Evolutionary conservation across 2,113 vertebrate genomes (phyloP).

Genomic region (Menura novaehollandiae): DNA sequence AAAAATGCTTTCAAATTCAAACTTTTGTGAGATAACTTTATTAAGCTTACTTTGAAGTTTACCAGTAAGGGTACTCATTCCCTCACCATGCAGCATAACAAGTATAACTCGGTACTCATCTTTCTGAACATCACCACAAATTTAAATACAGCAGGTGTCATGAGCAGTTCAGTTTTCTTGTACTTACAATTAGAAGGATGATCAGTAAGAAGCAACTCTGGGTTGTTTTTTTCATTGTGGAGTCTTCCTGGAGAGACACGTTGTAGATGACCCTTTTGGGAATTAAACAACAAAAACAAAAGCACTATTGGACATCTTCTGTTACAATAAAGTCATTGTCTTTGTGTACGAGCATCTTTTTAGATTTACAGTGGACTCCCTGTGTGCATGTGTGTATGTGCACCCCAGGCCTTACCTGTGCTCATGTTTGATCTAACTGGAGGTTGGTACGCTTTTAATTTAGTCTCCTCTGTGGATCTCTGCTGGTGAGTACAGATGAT

Average conservation of each 20-base stretch:
- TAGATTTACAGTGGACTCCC: background rate
- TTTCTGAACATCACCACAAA: background rate
- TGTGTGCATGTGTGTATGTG: background rate
- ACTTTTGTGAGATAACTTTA: background rate
- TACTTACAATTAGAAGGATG: constrained; percentile 68
- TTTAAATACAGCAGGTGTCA: background rate
- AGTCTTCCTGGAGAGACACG: background rate
- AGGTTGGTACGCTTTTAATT: background rate
- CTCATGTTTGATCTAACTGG: background rate
- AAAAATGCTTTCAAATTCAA: background rate
- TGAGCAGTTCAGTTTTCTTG: background rate
- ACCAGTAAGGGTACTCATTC: background rate
- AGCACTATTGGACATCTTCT: background rate
- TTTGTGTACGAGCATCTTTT: background rate
- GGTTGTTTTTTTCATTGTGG: constrained; percentile 51
- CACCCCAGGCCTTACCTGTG: no score
- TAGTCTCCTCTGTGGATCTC: background rate
- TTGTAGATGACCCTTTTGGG: background rate
- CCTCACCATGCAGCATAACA: background rate
- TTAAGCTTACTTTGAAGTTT: background rate
- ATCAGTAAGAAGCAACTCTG: constrained; percentile 54
- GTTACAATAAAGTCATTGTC: background rate
- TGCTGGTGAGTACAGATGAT: background rate
- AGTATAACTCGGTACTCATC: background rate
- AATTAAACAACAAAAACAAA: constrained; percentile 27